Percentiles rank a stretch among this genome's conserved stretches.
Conservation (phyloP, 2,797 vertebrate species). For the Lepidocolaptes lacrymiger region DNA sequence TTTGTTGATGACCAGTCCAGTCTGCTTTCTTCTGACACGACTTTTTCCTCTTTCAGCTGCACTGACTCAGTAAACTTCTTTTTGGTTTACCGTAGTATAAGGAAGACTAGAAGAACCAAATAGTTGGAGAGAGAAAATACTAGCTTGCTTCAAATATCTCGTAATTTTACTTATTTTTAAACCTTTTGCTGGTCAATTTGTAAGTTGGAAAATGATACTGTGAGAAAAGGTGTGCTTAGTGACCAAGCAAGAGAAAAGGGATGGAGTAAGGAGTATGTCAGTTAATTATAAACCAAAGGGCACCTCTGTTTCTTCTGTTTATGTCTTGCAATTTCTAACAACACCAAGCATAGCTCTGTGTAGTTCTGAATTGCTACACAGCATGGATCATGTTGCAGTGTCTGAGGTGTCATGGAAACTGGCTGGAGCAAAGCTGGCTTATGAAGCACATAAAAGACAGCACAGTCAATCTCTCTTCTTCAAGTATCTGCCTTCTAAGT, state of each 20-base stretch:
- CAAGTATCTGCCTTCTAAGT: neutral
- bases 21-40: neutral
- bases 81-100: neutral
- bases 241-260: neutral
- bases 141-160: neutral
- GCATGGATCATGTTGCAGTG: neutral
- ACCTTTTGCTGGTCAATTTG: neutral
- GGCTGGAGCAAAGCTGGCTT: constrained; percentile 6
- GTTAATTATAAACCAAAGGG: neutral
- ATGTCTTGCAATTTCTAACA: neutral
- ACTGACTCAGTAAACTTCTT: neutral
- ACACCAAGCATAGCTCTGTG: neutral
- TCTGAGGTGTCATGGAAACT: constrained; percentile 46
- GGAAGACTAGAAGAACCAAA: neutral
- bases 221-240: neutral
- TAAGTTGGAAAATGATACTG: neutral
- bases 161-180: neutral
- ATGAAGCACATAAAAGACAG: neutral
- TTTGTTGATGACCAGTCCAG: neutral
- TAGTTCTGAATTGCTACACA: neutral
- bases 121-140: neutral
- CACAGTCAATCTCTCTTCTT: neutral
- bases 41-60: neutral
- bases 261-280: neutral
- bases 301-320: neutral